These are phyloP conservation scores for Charanyca ferruginea DNA, from an alignment of 2,888 invertebrate species.

Conservation along the genomic window DNA sequence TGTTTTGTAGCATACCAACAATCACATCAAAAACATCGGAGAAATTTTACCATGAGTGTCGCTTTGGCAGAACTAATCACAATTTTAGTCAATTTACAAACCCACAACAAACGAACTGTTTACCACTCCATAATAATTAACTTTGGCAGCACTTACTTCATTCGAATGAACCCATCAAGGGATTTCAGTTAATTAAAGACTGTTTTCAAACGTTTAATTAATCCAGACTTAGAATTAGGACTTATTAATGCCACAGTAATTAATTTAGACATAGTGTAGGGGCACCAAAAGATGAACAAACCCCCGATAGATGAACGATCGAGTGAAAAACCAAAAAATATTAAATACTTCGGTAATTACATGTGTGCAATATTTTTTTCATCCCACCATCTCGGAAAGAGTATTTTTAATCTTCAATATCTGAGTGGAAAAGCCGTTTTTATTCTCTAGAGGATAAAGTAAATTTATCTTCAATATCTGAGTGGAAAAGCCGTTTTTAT, in stretches of 20 bases:
- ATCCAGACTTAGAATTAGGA: slow-evolving; percentile 52
- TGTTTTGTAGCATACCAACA: slow-evolving; percentile 4
- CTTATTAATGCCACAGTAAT: slow-evolving; percentile 37
- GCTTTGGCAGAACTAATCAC: background rate
- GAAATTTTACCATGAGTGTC: background rate
- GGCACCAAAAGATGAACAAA: too few relatives aligned
- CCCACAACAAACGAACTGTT: slow-evolving; percentile 50
- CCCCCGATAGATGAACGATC: too few relatives aligned
- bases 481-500: too few relatives aligned
- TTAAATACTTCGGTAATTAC: too few relatives aligned
- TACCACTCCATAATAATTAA: slow-evolving; percentile 67
- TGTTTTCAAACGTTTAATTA: slow-evolving; percentile 63
- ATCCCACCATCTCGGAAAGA: too few relatives aligned
- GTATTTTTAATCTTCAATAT: too few relatives aligned
- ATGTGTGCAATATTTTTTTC: too few relatives aligned
- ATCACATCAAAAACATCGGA: background rate
- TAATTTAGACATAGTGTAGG: slow-evolving; percentile 20
- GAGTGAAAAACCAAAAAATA: too few relatives aligned
- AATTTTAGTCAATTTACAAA: slow-evolving; percentile 57
- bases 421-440: too few relatives aligned
- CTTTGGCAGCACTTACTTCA: slow-evolving; percentile 54
- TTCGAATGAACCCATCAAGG: slow-evolving; percentile 61
- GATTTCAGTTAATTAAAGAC: slow-evolving; percentile 62
- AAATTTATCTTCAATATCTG: too few relatives aligned
- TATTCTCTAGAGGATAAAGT: too few relatives aligned